These are phyloP conservation scores for Charina bottae DNA, from an alignment of 2,113 vertebrate species.

Conservation along the genomic window DNA sequence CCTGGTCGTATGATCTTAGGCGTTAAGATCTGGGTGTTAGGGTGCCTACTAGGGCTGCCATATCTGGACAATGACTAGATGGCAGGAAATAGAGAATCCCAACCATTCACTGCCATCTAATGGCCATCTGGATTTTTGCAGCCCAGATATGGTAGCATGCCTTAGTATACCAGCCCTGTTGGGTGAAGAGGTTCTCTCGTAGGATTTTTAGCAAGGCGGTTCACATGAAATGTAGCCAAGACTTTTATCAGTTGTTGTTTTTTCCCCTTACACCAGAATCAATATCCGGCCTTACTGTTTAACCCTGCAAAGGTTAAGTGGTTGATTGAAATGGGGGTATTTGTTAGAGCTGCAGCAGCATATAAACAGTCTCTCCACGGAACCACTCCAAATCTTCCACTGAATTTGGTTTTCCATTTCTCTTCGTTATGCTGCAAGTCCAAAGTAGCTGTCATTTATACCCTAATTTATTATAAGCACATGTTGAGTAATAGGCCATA, in stretches of 20 bases:
- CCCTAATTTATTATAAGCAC: constrained; percentile 69
- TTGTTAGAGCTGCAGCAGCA: constrained; percentile 51
- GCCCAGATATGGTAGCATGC: neutral
- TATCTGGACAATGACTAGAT: neutral
- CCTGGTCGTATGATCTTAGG: neutral
- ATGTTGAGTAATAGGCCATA: constrained; percentile 72
- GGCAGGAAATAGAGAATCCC: neutral
- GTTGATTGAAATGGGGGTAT: constrained; percentile 43
- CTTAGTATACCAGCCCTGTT: neutral
- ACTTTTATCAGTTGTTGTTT: neutral
- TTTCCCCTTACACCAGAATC: neutral
- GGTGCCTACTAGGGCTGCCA: neutral
- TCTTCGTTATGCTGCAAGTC: constrained; percentile 50
- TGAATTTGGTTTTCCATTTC: constrained; percentile 47
- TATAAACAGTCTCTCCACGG: constrained; percentile 38
- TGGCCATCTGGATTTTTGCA: neutral
- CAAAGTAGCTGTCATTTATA: constrained; percentile 62
- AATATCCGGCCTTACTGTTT: neutral
- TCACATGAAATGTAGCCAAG: neutral
- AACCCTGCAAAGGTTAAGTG: neutral
- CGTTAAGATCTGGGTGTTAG: neutral
- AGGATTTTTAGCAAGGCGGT: neutral
- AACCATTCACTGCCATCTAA: neutral
- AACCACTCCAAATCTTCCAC: constrained; percentile 24
- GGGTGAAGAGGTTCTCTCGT: neutral